Evolutionary conservation across 2,888 invertebrate genomes (phyloP).

Genomic region (Coremacera marginata): DNA sequence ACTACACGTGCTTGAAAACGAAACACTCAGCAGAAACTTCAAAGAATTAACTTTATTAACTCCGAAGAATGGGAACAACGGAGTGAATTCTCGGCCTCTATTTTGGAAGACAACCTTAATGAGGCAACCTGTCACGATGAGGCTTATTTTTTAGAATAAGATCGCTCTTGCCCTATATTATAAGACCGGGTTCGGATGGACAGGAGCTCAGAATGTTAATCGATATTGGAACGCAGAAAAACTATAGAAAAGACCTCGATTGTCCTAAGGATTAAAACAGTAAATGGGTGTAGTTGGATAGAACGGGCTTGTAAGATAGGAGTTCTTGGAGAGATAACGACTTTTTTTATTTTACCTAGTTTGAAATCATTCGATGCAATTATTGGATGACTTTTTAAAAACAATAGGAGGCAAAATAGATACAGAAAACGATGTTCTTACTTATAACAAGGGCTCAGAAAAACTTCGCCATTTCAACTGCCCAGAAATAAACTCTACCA

Average conservation of each 20-base stretch:
- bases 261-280: conserved; percentile 25
- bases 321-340: conserved; percentile 21
- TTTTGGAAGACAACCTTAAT: too few species aligned
- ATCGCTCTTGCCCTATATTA: background rate
- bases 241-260: background rate
- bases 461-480: conserved; percentile 6
- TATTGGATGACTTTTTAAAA: too few species aligned
- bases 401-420: background rate
- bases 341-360: background rate
- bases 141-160: background rate
- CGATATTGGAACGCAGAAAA: conserved; percentile 13
- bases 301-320: conserved; percentile 6
- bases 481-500: background rate
- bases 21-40: too few species aligned
- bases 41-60: too few species aligned
- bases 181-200: background rate
- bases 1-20: too few species aligned
- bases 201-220: conserved; percentile 2
- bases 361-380: conserved; percentile 14
- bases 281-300: background rate
- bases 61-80: too few species aligned
- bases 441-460: conserved; percentile 13
- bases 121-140: too few species aligned
- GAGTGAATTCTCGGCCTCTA: too few species aligned
- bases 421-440: background rate